Evolutionary conservation across 2,888 invertebrate genomes (phyloP).

Genomic region (Heliconius charithonia): DNA sequence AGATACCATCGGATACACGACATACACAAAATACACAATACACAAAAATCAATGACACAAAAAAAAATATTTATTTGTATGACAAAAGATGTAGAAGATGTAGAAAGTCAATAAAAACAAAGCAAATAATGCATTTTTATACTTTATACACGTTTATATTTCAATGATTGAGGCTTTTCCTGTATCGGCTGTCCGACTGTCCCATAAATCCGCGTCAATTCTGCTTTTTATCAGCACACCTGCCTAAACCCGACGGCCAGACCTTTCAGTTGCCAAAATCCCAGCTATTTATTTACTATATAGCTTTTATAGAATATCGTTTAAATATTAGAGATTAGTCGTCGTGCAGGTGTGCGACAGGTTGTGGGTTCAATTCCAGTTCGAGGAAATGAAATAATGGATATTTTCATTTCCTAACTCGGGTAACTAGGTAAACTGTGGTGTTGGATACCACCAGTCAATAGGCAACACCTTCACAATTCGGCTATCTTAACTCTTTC

Average conservation of each 20-base stretch:
- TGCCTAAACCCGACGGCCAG: constrained; percentile 29
- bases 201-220: constrained; percentile 36
- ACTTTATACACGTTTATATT: constrained; percentile 20
- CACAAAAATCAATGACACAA: neutral
- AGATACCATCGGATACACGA: neutral
- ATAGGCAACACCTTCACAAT: neutral
- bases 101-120: constrained; percentile 1
- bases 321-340: neutral
- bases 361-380: neutral
- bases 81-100: neutral
- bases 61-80: neutral
- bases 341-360: neutral
- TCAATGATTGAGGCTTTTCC: constrained; percentile 30
- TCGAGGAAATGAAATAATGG: neutral
- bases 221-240: constrained; percentile 34
- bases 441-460: neutral
- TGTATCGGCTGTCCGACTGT: constrained; percentile 30
- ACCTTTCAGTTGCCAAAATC: constrained; percentile 28
- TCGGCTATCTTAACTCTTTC: neutral
- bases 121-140: neutral
- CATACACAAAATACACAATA: neutral
- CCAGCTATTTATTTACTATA: constrained; percentile 11
- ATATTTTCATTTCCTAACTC: neutral
- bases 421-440: neutral
- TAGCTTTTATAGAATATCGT: constrained; percentile 18